Evolutionary conservation across 2,113 vertebrate genomes (phyloP), one percentile per base, ranked within the genome.

Genomic region (Trichechus manatus): DNA sequence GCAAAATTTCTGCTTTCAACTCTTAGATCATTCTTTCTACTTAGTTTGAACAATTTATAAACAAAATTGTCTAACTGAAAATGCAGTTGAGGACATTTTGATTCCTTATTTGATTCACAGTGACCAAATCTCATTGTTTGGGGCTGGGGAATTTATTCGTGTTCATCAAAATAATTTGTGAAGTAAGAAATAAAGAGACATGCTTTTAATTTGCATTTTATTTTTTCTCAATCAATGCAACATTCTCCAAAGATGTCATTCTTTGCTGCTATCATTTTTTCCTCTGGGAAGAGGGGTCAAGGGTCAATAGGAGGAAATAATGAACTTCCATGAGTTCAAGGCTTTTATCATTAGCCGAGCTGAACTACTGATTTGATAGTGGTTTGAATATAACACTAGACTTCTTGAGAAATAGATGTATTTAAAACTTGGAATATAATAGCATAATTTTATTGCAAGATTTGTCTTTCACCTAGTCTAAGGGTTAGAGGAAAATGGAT

Each of bases 1-100:
- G 80, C 53, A 90, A 94, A 94, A 97, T 89, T 77, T 93, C 56
- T 92, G 44, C 53, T 95, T 97, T 95, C 78, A 90, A 63, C 72
- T 88, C 77, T 93, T 83, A 93, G 59, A 70, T 97, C 72, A 95
- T 36, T 68, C 75, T 95, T 93, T 94, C 50, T 47, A 64, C 36
- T 33, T 68, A 95, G 88, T 92, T 82, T 93, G 74, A 95, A 86
- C 33, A 83, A 39, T 93, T 93, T 78, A 42, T 20, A 77, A 53
- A 85, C 9, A 85, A 78, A 95, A 96, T 61, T 39, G 27, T 22
- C 44, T 61, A 64, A n/a, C 39, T 93, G 13, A 95, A 95, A 96
- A 66, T 75, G 53, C 25, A 92, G 66, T 29, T 68, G 84, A 88
- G 59, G 20, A 31, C 87, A 68, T 59, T 88, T 36, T 85, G 9